These are phyloP conservation scores for Valencia hispanica DNA, from an alignment of 2,797 vertebrate genomes.

Conservation along the genomic window DNA sequence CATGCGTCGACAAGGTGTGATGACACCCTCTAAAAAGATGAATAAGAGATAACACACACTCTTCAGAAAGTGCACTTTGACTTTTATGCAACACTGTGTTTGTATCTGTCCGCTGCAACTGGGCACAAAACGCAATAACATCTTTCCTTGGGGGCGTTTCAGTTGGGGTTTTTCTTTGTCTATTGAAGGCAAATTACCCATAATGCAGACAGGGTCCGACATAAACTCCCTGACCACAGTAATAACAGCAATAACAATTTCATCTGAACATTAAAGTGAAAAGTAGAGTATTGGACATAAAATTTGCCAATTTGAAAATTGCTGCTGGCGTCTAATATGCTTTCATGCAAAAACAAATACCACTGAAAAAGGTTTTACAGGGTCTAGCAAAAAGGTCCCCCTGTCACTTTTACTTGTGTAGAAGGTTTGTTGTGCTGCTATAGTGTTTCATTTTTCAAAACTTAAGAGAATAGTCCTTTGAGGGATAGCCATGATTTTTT, in stretches of 20 bases:
- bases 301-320: neutral
- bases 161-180: constrained; percentile 37
- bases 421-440: neutral
- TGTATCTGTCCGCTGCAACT: constrained; percentile 24
- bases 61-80: constrained; percentile 31
- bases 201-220: constrained; percentile 50
- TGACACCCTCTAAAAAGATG: constrained; percentile 30
- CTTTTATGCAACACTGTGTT: constrained; percentile 28
- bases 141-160: constrained; percentile 50
- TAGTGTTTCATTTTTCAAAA: neutral
- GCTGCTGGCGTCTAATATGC: neutral
- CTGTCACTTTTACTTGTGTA: neutral
- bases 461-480: too few species aligned
- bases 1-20: constrained; percentile 21
- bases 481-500: too few species aligned
- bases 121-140: constrained; percentile 69
- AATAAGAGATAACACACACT: constrained; percentile 9
- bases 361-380: neutral
- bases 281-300: neutral
- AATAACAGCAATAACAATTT: constrained; percentile 10
- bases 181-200: constrained; percentile 55
- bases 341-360: neutral
- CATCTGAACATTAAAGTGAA: constrained; percentile 4
- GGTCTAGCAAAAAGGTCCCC: neutral
- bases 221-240: neutral